phyloP scores from a whole-genome alignment of 2,888 invertebrate species.

The Orgyia antiqua region DNA sequence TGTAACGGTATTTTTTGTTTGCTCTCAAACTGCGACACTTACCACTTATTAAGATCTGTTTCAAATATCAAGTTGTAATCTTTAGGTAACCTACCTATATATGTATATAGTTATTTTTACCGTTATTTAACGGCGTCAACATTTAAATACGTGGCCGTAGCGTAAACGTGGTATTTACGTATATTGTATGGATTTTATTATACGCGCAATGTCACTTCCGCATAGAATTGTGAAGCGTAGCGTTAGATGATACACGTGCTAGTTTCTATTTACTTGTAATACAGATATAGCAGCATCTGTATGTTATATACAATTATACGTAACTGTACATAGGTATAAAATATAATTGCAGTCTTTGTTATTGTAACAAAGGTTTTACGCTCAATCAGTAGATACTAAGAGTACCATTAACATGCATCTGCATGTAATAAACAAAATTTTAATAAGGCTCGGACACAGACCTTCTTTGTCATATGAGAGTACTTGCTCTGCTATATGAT shows the following conservation, averaged over 20 bases:
- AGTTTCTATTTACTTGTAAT: too few relatives aligned
- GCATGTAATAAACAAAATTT: too few relatives aligned
- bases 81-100: conserved; percentile 4
- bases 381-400: too few relatives aligned
- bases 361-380: too few relatives aligned
- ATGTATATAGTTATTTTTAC: conserved; percentile 26
- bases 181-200: conserved; percentile 12
- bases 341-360: too few relatives aligned
- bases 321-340: too few relatives aligned
- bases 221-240: conserved; percentile 25
- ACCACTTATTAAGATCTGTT: conserved; percentile 56
- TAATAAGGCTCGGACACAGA: too few relatives aligned
- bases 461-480: too few relatives aligned
- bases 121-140: conserved; percentile 43
- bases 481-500: too few relatives aligned
- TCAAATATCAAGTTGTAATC: conserved; percentile 41
- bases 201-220: conserved; percentile 28
- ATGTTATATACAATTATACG: too few relatives aligned
- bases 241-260: conserved; percentile 35
- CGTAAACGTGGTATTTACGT: conserved; percentile 9
- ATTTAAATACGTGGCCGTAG: conserved; percentile 12
- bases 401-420: too few relatives aligned
- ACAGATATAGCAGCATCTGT: too few relatives aligned
- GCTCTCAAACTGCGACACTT: conserved; percentile 37
- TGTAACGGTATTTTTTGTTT: conserved; percentile 62